A percentile compares a stretch with the other conserved stretches of the same genome.
These are phyloP conservation scores for Choristoneura fumiferana DNA, from an alignment of 1,140 invertebrate genomes.

Conservation along the genomic window DNA sequence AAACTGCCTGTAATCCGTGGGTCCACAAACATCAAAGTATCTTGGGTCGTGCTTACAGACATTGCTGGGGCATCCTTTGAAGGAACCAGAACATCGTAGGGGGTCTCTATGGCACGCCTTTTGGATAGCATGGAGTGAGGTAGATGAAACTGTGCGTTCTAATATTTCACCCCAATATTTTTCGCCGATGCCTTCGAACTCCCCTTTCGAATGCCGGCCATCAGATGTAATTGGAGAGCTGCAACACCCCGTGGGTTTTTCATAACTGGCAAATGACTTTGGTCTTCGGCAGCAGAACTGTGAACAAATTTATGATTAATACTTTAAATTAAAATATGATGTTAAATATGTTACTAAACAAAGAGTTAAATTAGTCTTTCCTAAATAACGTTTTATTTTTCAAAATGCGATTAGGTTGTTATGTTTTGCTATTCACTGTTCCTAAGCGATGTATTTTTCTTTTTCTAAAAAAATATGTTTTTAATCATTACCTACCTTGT, in stretches of 20 bases:
- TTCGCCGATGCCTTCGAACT: constrained; percentile 85
- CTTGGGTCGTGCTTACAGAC: constrained; percentile 66
- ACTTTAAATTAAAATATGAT: too few relatives aligned
- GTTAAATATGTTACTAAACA: too few relatives aligned
- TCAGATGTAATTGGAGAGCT: constrained; percentile 69
- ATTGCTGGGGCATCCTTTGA: constrained; percentile 64
- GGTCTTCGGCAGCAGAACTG: constrained; percentile 71
- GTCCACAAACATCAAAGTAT: constrained; percentile 69
- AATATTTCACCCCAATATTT: constrained; percentile 88
- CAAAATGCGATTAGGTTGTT: too few relatives aligned
- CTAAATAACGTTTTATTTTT: too few relatives aligned
- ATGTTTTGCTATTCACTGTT: too few relatives aligned
- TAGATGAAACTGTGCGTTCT: constrained; percentile 84
- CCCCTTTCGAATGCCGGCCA: constrained; percentile 77
- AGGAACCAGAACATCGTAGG: constrained; percentile 66
- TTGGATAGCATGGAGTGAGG: constrained; percentile 83
- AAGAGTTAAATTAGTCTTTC: too few relatives aligned
- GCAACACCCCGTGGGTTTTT: constrained; percentile 73
- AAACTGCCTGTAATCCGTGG: constrained; percentile 65
- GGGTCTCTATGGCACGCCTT: constrained; percentile 76
- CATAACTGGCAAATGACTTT: constrained; percentile 63
- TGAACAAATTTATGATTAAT: neutral
- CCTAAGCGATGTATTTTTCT: neutral
- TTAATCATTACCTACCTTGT: neutral
- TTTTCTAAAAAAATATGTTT: neutral